These are phyloP conservation scores for Pseudopipra pipra DNA, from an alignment of 2,113 vertebrate genomes.

Conservation along the genomic window DNA sequence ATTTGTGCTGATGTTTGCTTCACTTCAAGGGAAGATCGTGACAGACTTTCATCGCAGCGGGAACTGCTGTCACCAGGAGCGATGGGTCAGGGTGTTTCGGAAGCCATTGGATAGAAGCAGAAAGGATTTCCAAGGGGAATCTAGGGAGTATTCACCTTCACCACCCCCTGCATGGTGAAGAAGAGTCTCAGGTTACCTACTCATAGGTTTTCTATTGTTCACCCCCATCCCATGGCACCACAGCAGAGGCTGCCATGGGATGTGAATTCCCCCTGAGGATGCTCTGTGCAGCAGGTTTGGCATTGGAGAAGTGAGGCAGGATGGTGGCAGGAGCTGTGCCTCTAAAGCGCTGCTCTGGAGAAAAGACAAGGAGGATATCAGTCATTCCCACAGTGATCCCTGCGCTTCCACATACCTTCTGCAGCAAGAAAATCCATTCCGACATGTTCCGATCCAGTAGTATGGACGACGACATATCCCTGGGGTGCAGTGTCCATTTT, in stretches of 20 bases:
- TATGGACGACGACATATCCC: not conserved
- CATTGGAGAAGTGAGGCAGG: not conserved
- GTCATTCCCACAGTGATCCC: not conserved
- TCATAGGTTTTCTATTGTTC: not conserved
- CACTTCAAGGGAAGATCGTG: not conserved
- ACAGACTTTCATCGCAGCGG: not conserved
- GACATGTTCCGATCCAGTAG: not conserved
- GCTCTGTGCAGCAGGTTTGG: not conserved
- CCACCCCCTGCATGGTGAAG: not conserved
- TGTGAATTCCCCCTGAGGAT: rapidly evolving
- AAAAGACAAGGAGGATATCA: not conserved
- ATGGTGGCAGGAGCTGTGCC: not conserved
- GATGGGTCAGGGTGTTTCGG: not conserved
- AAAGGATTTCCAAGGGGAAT: not conserved
- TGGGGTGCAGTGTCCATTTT: not conserved
- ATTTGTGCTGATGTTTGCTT: not conserved
- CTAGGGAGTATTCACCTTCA: rapidly evolving
- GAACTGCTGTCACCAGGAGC: not conserved
- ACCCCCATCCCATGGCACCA: not conserved
- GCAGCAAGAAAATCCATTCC: not conserved
- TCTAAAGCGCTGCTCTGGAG: not conserved
- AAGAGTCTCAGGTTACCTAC: not conserved
- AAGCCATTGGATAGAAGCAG: not conserved
- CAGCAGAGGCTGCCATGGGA: not conserved
- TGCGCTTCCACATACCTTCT: not conserved